Evolutionary conservation across 2,797 vertebrate species (phyloP).

Genomic region (Epinephelus awoara): DNA sequence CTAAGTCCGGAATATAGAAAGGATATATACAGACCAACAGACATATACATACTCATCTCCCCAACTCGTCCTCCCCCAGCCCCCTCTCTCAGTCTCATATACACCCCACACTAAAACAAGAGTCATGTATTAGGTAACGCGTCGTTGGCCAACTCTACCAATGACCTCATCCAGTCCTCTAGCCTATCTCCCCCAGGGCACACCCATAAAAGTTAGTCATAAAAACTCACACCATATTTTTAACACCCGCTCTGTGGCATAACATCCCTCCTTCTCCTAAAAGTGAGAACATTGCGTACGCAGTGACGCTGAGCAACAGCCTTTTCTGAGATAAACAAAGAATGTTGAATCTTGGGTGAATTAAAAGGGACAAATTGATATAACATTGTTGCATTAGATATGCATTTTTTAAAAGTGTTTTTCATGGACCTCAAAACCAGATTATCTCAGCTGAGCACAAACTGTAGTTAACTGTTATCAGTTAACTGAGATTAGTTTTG

Average conservation of each 20-base stretch:
- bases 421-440: neutral
- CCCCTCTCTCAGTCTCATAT: conserved; percentile 3
- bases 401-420: neutral
- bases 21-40: neutral
- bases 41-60: neutral
- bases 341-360: neutral
- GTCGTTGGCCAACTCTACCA: conserved; percentile 49
- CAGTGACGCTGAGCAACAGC: conserved; percentile 7
- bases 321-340: conserved; percentile 6
- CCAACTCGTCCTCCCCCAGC: no score
- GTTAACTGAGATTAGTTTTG: conserved; percentile 46
- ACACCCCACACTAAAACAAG: conserved; percentile 38
- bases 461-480: conserved; percentile 20
- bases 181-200: conserved; percentile 47
- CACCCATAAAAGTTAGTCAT: conserved; percentile 59
- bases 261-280: conserved; percentile 5
- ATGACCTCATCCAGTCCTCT: conserved; percentile 58
- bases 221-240: conserved; percentile 59
- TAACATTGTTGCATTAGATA: neutral
- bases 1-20: conserved; percentile 3
- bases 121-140: conserved; percentile 49
- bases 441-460: conserved; percentile 30
- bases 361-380: neutral
- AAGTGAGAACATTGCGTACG: conserved; percentile 21
- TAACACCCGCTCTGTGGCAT: conserved; percentile 30